phyloP scores from a whole-genome alignment of 2,888 invertebrate species.

The Boloria euphrosyne region DNA sequence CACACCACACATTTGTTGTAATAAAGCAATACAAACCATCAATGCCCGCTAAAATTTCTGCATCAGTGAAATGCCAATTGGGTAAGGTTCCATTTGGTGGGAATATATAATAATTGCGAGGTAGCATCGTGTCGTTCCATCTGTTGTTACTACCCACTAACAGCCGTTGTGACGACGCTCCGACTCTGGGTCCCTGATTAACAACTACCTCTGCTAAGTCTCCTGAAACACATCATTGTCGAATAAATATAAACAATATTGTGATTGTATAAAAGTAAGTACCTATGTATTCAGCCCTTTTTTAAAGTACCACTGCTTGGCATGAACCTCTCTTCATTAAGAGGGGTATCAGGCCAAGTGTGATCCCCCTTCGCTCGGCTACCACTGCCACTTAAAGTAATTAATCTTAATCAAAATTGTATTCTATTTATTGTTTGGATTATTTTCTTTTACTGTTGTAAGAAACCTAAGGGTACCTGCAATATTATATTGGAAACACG shows the following conservation, averaged over 20 bases:
- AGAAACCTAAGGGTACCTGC: too few species aligned
- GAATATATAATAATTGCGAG: constrained; percentile 80
- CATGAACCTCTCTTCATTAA: too few species aligned
- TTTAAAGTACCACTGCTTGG: too few species aligned
- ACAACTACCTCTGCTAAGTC: constrained; percentile 86
- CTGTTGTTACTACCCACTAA: constrained; percentile 80
- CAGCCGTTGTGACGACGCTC: constrained; percentile 64
- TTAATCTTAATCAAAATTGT: too few species aligned
- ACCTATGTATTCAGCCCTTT: too few species aligned
- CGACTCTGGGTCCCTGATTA: constrained; percentile 83
- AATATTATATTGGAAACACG: too few species aligned
- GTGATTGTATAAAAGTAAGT: not conserved
- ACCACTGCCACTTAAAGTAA: too few species aligned
- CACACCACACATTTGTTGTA: not conserved
- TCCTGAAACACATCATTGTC: constrained; percentile 59
- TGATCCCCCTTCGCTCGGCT: too few species aligned
- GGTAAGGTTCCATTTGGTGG: constrained; percentile 64
- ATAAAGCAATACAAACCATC: constrained; percentile 76
- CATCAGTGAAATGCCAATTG: constrained; percentile 85
- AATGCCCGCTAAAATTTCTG: constrained; percentile 86
- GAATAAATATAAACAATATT: not conserved
- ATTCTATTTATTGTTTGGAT: too few species aligned
- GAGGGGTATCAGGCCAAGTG: too few species aligned
- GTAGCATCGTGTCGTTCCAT: constrained; percentile 86
- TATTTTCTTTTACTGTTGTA: too few species aligned